Conservation (phyloP, 2,888 invertebrate genomes). For the Nyleta sp. region DNA sequence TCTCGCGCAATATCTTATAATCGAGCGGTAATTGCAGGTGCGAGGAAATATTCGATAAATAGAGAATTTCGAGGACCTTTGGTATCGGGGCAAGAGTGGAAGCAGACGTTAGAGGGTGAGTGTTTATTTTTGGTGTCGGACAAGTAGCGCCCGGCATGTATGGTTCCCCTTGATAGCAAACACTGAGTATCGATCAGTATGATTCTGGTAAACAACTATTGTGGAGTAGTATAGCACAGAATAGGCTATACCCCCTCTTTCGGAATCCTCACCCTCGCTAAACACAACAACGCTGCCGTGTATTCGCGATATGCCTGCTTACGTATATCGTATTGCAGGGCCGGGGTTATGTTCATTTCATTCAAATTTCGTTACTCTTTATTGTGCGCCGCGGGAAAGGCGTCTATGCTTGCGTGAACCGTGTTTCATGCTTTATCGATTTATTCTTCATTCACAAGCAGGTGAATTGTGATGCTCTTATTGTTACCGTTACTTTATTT, state of each 20-base stretch:
- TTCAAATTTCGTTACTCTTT: slow-evolving; percentile 61
- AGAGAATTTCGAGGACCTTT: slow-evolving; percentile 30
- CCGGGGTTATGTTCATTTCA: slow-evolving; percentile 67
- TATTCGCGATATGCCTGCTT: slow-evolving; percentile 76
- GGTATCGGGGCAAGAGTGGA: slow-evolving; percentile 36
- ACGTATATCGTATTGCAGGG: slow-evolving; percentile 72
- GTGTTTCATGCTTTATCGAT: slow-evolving; percentile 32
- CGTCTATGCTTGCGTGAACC: slow-evolving; percentile 20
- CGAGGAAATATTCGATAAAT: slow-evolving; percentile 53
- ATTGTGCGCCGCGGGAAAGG: slow-evolving; percentile 31
- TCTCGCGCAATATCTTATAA: slow-evolving; percentile 11
- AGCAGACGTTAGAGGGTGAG: slow-evolving; percentile 73
- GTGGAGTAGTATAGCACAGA: slow-evolving; percentile 78
- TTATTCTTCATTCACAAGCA: slow-evolving; percentile 35
- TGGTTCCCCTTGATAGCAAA: slow-evolving; percentile 81
- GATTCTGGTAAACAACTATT: slow-evolving; percentile 82
- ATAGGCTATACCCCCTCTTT: slow-evolving; percentile 74
- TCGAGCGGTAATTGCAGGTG: slow-evolving; percentile 43
- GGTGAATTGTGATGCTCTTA: slow-evolving; percentile 3
- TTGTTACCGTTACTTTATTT: no score
- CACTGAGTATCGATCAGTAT: slow-evolving; percentile 82
- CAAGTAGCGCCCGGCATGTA: slow-evolving; percentile 80
- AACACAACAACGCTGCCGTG: slow-evolving; percentile 71
- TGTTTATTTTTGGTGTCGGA: slow-evolving; percentile 81
- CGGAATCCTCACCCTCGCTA: slow-evolving; percentile 68